These are phyloP conservation scores for Dicerorhinus sumatrensis DNA, from an alignment of 2,113 vertebrate species.

Conservation along the genomic window DNA sequence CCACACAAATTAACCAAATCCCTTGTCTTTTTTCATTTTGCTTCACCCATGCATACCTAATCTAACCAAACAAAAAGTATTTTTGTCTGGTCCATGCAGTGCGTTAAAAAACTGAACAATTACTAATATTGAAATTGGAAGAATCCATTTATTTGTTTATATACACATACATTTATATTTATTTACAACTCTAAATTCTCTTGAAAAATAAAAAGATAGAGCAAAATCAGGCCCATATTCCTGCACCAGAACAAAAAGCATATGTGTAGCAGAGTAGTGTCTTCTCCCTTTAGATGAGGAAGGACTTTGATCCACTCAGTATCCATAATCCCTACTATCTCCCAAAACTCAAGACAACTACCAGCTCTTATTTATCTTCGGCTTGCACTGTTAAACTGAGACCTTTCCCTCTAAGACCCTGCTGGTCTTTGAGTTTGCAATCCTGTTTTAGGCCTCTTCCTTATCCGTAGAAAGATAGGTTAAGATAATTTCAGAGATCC, in stretches of 20 bases:
- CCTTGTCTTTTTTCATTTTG: slow-evolving; percentile 24
- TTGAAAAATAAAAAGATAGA: slow-evolving; percentile 21
- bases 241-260: background rate
- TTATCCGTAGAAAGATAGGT: background rate
- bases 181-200: slow-evolving; percentile 8
- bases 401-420: background rate
- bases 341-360: background rate
- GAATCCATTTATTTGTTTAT: background rate
- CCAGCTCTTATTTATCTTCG: background rate
- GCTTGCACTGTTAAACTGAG: background rate
- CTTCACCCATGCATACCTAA: background rate
- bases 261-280: background rate
- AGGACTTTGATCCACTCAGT: background rate
- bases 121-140: slow-evolving; percentile 35
- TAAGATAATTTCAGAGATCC: slow-evolving; percentile 31
- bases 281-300: background rate
- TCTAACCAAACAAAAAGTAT: slow-evolving; percentile 31
- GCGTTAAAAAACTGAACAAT: background rate
- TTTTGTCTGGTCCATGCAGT: background rate
- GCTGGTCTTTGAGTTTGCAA: background rate
- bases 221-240: background rate
- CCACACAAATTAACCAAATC: slow-evolving; percentile 20
- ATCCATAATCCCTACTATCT: background rate
- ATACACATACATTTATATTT: background rate
- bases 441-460: background rate